These are phyloP conservation scores for Polyergus mexicanus DNA, from an alignment of 1,140 invertebrate species.

Conservation along the genomic window DNA sequence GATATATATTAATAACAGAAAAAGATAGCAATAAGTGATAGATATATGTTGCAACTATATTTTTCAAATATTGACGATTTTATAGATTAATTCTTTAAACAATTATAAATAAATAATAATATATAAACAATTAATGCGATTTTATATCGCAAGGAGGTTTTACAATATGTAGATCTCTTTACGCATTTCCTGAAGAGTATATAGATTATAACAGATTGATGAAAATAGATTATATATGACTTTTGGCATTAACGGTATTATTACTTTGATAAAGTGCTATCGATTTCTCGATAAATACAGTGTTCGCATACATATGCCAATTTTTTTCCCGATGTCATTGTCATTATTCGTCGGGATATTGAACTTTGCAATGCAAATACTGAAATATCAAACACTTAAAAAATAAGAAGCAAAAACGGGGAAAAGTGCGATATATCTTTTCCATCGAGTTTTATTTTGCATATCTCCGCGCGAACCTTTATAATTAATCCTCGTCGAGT, in stretches of 20 bases:
- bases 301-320: background rate
- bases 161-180: background rate
- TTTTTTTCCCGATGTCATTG: slow-evolving; percentile 31
- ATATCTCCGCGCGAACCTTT: slow-evolving; percentile 25
- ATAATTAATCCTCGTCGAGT: slow-evolving; percentile 34
- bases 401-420: background rate
- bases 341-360: slow-evolving; percentile 29
- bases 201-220: slow-evolving; percentile 3
- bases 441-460: slow-evolving; percentile 43
- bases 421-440: slow-evolving; percentile 29
- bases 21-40: background rate
- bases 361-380: slow-evolving; percentile 36
- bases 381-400: background rate
- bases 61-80: background rate
- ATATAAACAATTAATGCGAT: background rate
- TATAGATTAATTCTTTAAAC: no score
- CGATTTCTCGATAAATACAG: slow-evolving; percentile 33
- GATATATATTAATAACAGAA: background rate
- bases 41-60: no score
- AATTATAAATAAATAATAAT: no score
- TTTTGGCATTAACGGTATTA: background rate
- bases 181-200: background rate
- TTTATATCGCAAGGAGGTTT: background rate
- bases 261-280: background rate
- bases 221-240: background rate